Evolutionary conservation across 2,797 vertebrate species (phyloP), one percentile per base, ranked within the genome.

Genomic region (Craterocephalus amniculus): DNA sequence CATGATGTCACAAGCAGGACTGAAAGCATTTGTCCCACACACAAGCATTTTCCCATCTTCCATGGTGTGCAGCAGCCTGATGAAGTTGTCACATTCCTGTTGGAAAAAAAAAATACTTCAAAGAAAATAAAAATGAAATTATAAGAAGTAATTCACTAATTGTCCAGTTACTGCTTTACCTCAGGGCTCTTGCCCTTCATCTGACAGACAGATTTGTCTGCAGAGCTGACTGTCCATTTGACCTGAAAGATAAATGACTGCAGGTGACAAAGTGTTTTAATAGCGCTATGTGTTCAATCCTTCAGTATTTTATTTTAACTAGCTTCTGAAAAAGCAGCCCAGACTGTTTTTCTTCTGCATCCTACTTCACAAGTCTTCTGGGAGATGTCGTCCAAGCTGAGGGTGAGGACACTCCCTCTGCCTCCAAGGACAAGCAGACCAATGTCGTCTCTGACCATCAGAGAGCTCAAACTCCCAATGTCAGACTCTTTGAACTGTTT

Each of bases 21-120:
- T 80, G 49, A 85, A 85, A 20, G 76, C 65, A 0, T 75, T 70
- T 0, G 74, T 80, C 12, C 79, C 74, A 31, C 79, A 80, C 29
- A 38, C 68, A 0, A 80, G 56, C 43, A 80, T 80, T 49, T 45
- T 72, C 4, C 80, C 72, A 1, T 82, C 64, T 8, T 49, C 36
- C 32, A 13, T 34, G 5, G 58, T 74, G 61, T 82, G 74, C 31
- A 85, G 62, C 4, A 24, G n/a, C 8, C 62, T 58, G 45, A 85
- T 70, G 26, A 80, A 72, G 71, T 85, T 80, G 18, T 72, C 49
- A 45, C 79, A 85, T 10, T 74, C 63, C 79, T 79, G 51, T 70
- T 6, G 18, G 49, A 62, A 27, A 43, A 68, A 0, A 2, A 49
- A 55, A 16, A 4, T 0, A 11, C 11, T 54, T 63, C 9, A 18